A percentile compares a stretch with the other conserved stretches of the same genome.
phyloP scores from a whole-genome alignment of 1,140 invertebrate species.

The Drosophila sproati region DNA sequence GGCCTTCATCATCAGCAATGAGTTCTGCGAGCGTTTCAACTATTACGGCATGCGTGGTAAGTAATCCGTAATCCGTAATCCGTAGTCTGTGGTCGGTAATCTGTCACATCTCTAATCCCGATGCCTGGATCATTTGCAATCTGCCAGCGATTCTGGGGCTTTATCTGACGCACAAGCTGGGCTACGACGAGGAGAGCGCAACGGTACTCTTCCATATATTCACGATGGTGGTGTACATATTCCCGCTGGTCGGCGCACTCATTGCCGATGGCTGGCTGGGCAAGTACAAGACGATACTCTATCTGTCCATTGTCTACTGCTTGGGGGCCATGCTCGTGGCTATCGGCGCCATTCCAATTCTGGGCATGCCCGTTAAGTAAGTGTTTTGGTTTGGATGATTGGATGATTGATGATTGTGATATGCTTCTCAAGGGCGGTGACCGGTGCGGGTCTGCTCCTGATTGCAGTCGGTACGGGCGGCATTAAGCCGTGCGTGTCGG shows the following conservation, averaged over 20 bases:
- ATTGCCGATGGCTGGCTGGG: conserved; percentile 93
- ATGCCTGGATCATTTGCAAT: too few relatives aligned
- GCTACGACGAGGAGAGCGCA: conserved; percentile 88
- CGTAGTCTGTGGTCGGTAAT: background rate
- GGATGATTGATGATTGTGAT: background rate
- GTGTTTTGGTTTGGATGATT: conserved; percentile 44
- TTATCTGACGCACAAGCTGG: conserved; percentile 90
- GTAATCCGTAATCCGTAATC: conserved; percentile 65
- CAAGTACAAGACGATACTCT: conserved; percentile 94
- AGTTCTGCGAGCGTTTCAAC: conserved; percentile 98
- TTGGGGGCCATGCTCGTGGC: conserved; percentile 93
- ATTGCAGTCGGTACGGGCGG: conserved; percentile 97
- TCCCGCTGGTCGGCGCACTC: conserved; percentile 93
- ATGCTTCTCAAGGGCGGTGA: conserved; percentile 86
- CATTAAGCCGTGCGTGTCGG: conserved; percentile 98
- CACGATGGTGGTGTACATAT: conserved; percentile 92
- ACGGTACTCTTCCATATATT: conserved; percentile 93
- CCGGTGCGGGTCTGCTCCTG: conserved; percentile 91
- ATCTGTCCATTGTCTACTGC: conserved; percentile 94
- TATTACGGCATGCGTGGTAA: conserved; percentile 98
- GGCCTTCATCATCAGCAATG: conserved; percentile 97
- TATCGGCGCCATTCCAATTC: conserved; percentile 87
- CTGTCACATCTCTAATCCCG: background rate
- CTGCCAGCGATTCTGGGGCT: conserved; percentile 91
- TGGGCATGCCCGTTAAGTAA: conserved; percentile 88